Conservation (phyloP, 2,888 invertebrate species). For the Orgyia antiqua region DNA sequence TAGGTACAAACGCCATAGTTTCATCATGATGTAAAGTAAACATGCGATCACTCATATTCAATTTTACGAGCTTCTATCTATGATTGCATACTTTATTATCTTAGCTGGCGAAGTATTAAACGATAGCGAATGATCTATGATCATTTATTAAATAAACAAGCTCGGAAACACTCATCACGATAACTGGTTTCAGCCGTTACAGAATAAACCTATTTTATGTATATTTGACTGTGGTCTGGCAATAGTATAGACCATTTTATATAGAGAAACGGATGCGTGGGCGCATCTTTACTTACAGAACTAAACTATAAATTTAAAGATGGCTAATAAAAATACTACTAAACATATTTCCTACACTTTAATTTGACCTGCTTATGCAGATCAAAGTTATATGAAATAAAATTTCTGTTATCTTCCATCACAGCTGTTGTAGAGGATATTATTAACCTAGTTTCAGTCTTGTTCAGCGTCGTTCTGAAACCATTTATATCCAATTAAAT, state of each 20-base stretch:
- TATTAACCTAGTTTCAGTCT: constrained; percentile 31
- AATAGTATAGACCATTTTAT: constrained; percentile 52
- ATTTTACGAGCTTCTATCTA: constrained; percentile 9
- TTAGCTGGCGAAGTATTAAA: constrained; percentile 15
- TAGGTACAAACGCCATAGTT: too few species aligned
- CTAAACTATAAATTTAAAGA: constrained; percentile 64
- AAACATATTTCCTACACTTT: constrained; percentile 74
- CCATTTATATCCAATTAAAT: constrained; percentile 28
- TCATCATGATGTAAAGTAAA: too few species aligned
- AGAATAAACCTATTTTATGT: constrained; percentile 36
- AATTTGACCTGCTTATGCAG: constrained; percentile 71
- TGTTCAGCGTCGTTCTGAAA: constrained; percentile 27
- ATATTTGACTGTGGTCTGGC: constrained; percentile 46
- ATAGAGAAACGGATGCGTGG: constrained; percentile 50
- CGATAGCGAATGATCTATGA: constrained; percentile 24
- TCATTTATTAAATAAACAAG: constrained; percentile 19
- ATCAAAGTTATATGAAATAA: constrained; percentile 67
- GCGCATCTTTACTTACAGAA: constrained; percentile 51
- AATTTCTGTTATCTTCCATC: constrained; percentile 63
- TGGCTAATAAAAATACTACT: constrained; percentile 70
- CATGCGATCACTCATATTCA: constrained; percentile 14
- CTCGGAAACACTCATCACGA: constrained; percentile 16
- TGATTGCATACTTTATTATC: constrained; percentile 19
- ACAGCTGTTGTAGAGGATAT: constrained; percentile 44
- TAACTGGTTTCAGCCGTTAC: constrained; percentile 18